phyloP scores from a whole-genome alignment of 2,797 vertebrate genomes.

The Poliocrania exsul region DNA sequence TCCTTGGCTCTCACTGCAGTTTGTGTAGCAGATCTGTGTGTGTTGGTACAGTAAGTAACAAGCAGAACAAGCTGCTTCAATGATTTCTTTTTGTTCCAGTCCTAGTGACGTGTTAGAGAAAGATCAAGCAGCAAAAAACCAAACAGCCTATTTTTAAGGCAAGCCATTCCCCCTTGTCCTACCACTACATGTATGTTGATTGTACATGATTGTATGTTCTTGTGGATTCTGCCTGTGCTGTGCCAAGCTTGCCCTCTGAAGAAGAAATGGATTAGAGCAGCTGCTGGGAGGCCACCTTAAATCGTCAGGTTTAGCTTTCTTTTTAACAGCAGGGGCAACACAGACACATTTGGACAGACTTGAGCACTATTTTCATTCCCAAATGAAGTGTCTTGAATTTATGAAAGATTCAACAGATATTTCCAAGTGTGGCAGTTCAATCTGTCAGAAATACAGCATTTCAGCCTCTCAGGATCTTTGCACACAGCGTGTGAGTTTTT shows the following conservation, averaged over 20 bases:
- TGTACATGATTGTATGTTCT: background rate
- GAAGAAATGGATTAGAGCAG: background rate
- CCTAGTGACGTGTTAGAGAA: background rate
- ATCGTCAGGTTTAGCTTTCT: background rate
- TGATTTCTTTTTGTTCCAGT: background rate
- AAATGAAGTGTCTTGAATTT: background rate
- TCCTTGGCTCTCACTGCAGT: conserved; percentile 85
- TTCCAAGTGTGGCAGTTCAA: background rate
- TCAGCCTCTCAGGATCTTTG: background rate
- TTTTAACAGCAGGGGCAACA: background rate
- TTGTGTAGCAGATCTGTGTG: conserved; percentile 83
- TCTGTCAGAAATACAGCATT: background rate
- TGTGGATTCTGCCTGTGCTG: background rate
- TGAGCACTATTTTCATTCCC: background rate
- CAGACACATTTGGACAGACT: background rate
- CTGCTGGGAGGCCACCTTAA: background rate
- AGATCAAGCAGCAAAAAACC: background rate
- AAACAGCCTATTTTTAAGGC: background rate
- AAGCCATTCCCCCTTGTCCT: background rate
- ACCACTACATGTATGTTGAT: background rate
- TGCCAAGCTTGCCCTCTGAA: background rate
- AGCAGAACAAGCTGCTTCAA: background rate
- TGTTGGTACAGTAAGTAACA: conserved; percentile 80
- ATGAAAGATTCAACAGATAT: background rate
- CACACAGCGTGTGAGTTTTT: background rate